These are phyloP conservation scores for Dryococelus australis DNA, from an alignment of 2,888 invertebrate species.

Conservation along the genomic window DNA sequence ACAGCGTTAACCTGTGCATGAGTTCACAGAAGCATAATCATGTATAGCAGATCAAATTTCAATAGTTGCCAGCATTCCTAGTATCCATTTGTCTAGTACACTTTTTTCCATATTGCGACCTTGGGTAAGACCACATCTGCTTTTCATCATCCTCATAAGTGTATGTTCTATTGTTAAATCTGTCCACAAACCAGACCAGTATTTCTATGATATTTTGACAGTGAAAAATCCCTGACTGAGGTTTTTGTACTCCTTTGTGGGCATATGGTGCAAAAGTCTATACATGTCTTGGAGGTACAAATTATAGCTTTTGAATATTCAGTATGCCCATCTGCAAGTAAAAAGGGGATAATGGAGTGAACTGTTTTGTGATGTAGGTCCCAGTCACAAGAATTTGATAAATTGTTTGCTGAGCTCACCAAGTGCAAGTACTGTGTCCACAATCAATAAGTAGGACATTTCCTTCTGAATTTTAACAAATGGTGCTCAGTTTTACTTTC, in stretches of 20 bases:
- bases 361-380: neutral
- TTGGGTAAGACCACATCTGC: neutral
- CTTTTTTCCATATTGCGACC: neutral
- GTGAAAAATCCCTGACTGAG: neutral
- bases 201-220: neutral
- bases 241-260: neutral
- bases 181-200: neutral
- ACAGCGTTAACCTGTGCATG: neutral
- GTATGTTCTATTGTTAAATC: neutral
- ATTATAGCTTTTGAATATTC: neutral
- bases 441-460: neutral
- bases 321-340: neutral
- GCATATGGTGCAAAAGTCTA: neutral
- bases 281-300: neutral
- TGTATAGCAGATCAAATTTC: neutral
- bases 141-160: conserved; percentile 16
- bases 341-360: neutral
- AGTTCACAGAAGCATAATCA: neutral
- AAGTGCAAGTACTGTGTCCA: neutral
- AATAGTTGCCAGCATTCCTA: neutral
- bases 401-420: neutral
- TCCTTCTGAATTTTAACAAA: neutral
- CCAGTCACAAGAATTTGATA: neutral
- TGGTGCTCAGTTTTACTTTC: neutral
- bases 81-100: neutral